Evolutionary conservation across 2,888 invertebrate species (phyloP), one percentile per base, ranked within the genome.

Genomic region (Antheraea yamamai): DNA sequence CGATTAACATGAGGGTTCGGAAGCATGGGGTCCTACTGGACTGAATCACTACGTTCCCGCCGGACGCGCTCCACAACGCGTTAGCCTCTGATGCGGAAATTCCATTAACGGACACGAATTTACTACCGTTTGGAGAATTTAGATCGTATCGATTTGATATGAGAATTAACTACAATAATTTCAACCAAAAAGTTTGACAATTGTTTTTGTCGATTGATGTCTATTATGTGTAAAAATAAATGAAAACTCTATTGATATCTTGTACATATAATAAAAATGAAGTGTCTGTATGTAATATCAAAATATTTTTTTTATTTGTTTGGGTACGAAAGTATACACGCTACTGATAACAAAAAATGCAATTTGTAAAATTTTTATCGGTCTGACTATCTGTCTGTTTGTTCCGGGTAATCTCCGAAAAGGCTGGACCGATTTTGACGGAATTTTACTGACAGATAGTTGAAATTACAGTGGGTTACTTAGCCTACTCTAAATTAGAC

Each of bases 61-160:
- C 81, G 82, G 82, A 81, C 85, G 84, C 84, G 82, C 84, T 78
- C 82, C 80, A 83, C 76, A 78, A 81, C 79, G 81, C 80, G 81
- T 76, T 81, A 78, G 81, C 79, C 85, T 83, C 78, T 85, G 89
- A 90, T 90, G 89, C 87, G 90, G 89, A 91, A 91, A 93, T 89
- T 91, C 91, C 91, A 92, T 92, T 93, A 92, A 87, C 86, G 84
- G 84, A 85, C 86, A 85, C 87, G 85, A 90, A 89, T 91, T 90
- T 88, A 85, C 85, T 85, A 82, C 82, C 83, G 82, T 83, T 81
- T 80, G 76, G 75, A 79, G 80, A 84, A 85, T 84, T 83, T 84
- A 83, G 83, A 87, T 82, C 81, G 80, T 78, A 83, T 83, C 81
- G 84, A 83, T 86, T 87, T 88, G 83, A 80, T 79, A 84, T 85